Percentiles rank a stretch among this genome's conserved stretches.
phyloP scores from a whole-genome alignment of 2,888 invertebrate species.

The Agrypnus murinus region DNA sequence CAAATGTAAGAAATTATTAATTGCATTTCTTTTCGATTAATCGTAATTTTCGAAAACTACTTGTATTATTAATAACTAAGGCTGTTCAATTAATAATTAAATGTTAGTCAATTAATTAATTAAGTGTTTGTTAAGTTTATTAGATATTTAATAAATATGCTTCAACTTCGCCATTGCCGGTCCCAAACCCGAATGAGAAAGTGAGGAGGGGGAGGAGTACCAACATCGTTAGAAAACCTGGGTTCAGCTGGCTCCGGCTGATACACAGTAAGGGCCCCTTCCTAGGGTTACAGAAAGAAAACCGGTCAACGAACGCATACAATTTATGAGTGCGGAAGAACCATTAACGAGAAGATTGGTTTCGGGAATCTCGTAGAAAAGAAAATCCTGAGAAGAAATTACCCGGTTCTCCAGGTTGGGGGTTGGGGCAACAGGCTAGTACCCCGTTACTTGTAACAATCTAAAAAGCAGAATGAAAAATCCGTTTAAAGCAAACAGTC shows the following conservation, averaged over 20 bases:
- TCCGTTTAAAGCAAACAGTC: slow-evolving; percentile 3
- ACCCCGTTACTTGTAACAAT: not conserved
- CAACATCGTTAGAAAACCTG: slow-evolving; percentile 1
- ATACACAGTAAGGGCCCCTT: not conserved
- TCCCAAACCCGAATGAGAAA: not conserved
- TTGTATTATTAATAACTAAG: too few relatives aligned
- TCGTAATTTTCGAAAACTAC: too few relatives aligned
- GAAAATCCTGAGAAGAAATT: not conserved
- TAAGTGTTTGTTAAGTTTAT: too few relatives aligned
- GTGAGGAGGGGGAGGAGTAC: slow-evolving; percentile 2
- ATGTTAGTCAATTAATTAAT: too few relatives aligned
- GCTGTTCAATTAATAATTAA: too few relatives aligned
- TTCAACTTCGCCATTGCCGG: not conserved
- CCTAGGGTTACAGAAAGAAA: not conserved
- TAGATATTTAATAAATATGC: too few relatives aligned
- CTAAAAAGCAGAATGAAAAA: slow-evolving; percentile 19
- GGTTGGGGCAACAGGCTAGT: not conserved
- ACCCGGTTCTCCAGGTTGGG: not conserved
- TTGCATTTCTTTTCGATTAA: too few relatives aligned
- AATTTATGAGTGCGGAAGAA: not conserved
- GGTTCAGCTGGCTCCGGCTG: not conserved
- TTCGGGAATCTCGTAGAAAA: not conserved
- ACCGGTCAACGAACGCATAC: too few relatives aligned
- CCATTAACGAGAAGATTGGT: too few relatives aligned
- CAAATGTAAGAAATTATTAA: too few relatives aligned